A percentile compares a stretch with the other conserved stretches of the same genome.
Conservation (phyloP, 2,113 vertebrate species). For the Clarias batrachus region DNA sequence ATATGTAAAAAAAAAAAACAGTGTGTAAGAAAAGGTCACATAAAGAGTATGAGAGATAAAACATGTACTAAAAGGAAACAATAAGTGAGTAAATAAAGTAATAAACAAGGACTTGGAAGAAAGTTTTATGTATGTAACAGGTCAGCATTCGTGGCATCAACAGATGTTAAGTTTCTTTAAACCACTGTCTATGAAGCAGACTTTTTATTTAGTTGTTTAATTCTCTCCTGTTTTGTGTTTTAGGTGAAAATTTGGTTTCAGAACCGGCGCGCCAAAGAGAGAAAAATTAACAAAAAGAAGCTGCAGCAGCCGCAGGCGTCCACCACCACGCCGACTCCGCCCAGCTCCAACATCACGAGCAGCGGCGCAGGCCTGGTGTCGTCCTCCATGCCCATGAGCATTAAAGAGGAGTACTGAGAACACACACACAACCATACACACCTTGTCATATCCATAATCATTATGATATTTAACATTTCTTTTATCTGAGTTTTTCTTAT, state of each 20-base stretch:
- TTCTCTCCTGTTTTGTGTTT: neutral
- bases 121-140: neutral
- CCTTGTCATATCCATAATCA: neutral
- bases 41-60: no score
- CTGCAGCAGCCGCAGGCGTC: slow-evolving; percentile 81
- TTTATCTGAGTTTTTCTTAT: neutral
- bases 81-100: neutral
- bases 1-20: no score
- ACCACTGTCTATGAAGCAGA: neutral
- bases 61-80: no score
- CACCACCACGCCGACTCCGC: slow-evolving; percentile 76
- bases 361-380: slow-evolving; percentile 77
- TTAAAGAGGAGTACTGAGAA: slow-evolving; percentile 90
- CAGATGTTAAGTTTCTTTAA: neutral
- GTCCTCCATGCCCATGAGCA: slow-evolving; percentile 78
- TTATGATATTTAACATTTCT: neutral
- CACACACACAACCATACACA: neutral
- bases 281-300: slow-evolving; percentile 96
- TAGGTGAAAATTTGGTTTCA: slow-evolving; percentile 99
- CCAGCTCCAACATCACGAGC: slow-evolving; percentile 61
- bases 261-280: slow-evolving; percentile 92
- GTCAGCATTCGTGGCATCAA: neutral
- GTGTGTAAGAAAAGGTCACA: no score
- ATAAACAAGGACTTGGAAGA: neutral
- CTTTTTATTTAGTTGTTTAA: neutral